phyloP scores from a whole-genome alignment of 2,888 invertebrate species.

The Agriopis marginaria region DNA sequence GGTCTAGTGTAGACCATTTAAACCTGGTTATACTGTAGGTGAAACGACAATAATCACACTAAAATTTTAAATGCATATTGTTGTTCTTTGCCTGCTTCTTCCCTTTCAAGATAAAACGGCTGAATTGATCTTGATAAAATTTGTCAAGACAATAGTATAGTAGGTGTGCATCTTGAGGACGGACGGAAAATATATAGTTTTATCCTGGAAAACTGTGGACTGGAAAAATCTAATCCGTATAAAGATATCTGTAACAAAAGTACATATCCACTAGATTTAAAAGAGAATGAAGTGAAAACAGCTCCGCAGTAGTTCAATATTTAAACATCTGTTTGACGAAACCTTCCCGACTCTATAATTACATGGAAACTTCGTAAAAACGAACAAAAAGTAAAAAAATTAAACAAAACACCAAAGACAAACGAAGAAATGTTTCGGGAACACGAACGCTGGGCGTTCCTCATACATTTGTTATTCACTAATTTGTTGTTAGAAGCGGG shows the following conservation, averaged over 20 bases:
- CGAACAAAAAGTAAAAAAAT: constrained; percentile 57
- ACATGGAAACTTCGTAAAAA: constrained; percentile 63
- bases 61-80: no score
- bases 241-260: no score
- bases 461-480: constrained; percentile 83
- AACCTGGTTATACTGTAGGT: no score
- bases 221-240: no score
- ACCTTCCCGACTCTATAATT: constrained; percentile 64
- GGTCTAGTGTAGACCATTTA: no score
- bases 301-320: constrained; percentile 36
- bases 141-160: not conserved
- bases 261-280: constrained; percentile 4
- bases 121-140: not conserved
- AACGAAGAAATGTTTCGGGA: constrained; percentile 77
- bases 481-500: constrained; percentile 82
- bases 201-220: no score
- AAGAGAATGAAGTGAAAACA: constrained; percentile 31
- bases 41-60: no score
- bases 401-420: constrained; percentile 70
- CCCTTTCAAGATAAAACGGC: not conserved
- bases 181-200: no score
- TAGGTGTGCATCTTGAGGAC: not conserved
- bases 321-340: constrained; percentile 46
- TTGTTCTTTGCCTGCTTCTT: not conserved
- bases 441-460: constrained; percentile 73